phyloP scores from a whole-genome alignment of 2,797 vertebrate species.

The Neosilurus mollespiculum region DNA sequence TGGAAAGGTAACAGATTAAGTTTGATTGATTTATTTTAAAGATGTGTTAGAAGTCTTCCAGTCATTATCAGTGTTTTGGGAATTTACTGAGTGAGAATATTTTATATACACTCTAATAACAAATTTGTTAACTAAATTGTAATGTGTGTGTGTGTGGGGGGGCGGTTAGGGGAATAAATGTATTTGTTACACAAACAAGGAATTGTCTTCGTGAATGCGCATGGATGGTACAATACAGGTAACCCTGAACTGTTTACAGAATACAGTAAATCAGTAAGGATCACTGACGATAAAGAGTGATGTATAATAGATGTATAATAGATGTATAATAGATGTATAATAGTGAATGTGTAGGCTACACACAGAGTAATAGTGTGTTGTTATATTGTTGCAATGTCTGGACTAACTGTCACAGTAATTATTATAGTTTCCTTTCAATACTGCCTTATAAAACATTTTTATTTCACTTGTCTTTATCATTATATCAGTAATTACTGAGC shows the following conservation, averaged over 20 bases:
- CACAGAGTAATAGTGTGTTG: background rate
- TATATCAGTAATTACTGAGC: background rate
- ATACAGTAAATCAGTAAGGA: background rate
- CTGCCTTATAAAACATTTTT: background rate
- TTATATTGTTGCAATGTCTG: background rate
- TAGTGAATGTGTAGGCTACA: background rate
- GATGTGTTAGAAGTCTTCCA: background rate
- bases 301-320: no score
- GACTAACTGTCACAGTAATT: background rate
- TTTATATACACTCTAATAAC: background rate
- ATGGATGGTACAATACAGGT: background rate
- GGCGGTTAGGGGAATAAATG: no score
- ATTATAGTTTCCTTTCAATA: background rate
- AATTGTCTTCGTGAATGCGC: background rate
- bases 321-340: background rate
- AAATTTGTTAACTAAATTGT: background rate
- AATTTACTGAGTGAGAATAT: background rate
- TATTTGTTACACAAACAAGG: background rate
- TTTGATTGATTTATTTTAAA: background rate
- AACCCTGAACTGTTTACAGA: background rate
- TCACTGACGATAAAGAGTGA: no score
- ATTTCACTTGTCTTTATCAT: background rate
- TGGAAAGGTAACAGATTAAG: background rate
- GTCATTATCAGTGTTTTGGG: background rate
- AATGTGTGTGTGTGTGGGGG: background rate